These are phyloP conservation scores for Lordiphosa stackelbergi DNA, from an alignment of 1,140 invertebrate species.

Conservation along the genomic window DNA sequence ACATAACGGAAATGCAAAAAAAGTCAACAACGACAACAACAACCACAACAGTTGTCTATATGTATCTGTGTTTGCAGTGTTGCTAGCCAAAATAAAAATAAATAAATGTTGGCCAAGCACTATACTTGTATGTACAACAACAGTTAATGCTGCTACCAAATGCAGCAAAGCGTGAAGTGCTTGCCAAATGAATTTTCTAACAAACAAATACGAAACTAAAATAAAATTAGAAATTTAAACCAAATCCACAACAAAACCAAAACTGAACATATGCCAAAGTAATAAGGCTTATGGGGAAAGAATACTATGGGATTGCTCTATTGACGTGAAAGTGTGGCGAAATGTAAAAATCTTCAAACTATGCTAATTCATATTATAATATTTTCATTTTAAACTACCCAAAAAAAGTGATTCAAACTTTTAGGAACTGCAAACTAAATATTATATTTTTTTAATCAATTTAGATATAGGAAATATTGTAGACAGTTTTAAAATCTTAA, in stretches of 20 bases:
- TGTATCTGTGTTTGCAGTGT: constrained; percentile 40
- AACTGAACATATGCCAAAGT: constrained; percentile 3
- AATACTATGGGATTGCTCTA: constrained; percentile 13
- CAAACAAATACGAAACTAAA: constrained; percentile 40
- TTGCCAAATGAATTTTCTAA: constrained; percentile 71
- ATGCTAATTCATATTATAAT: background rate
- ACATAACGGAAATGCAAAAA: constrained; percentile 57
- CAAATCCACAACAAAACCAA: constrained; percentile 2
- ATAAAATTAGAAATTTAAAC: constrained; percentile 44
- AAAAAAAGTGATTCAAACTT: too few species aligned
- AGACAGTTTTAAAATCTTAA: too few species aligned
- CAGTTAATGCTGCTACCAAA: constrained; percentile 53
- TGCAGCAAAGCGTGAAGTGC: constrained; percentile 68
- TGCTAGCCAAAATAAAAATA: constrained; percentile 43
- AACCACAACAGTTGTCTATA: constrained; percentile 24
- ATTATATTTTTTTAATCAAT: too few species aligned
- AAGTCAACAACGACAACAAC: constrained; percentile 43
- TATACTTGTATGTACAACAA: constrained; percentile 45
- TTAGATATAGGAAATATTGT: too few species aligned
- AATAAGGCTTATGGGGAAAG: constrained; percentile 10
- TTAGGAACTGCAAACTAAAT: too few species aligned
- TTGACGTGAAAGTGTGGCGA: constrained; percentile 28
- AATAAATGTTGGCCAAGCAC: constrained; percentile 60
- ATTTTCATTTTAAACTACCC: background rate
- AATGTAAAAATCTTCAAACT: background rate